Evolutionary conservation across 53 echinoderm and acorn worm genomes (phyloP), one percentile per base, ranked within the genome.

Genomic region (Henricia sp.): DNA sequence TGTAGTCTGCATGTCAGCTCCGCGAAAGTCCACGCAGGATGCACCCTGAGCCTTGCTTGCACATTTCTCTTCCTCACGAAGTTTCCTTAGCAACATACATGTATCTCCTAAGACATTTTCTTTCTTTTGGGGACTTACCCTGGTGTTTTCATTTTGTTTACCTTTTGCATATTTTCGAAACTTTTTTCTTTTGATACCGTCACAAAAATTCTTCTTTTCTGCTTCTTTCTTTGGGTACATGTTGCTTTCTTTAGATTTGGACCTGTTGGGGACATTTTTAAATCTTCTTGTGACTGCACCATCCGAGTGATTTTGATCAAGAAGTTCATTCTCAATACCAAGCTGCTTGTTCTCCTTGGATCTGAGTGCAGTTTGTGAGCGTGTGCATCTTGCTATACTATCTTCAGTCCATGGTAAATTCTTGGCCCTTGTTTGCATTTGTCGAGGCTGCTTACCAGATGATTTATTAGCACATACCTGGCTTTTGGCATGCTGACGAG

Each of bases 351-450:
- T 76, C 41, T 58, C 59, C 41, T 24, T 76, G 0, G 76, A 76
- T 54, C 76, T 76, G 25, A 76, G n/a, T 6, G 76, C 58, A 14
- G 76, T 16, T 20, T 76, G 56, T 11, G 76, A 56, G 17, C 57
- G 29, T 37, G 57, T 57, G 41, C 28, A 25, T 19, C 30, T 56
- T 57, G 40, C 26, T 25, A n/a, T 59, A 30, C 28, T 76, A 8
- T 28, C 41, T 14, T 25, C 42, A 26, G n/a, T 25, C 32, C 3
- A 12, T 13, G 37, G 27, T 36, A 38, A 19, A 17, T 74, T 53
- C 51, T 55, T 29, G 37, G 74, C 21, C 59, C 43, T 57, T 41
- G 57, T 28, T 42, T 57, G 37, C 1, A 27, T 24, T n/a, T 37
- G 54, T 38, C 55, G 53, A 19, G 34, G 37, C 14, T 27, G 39